Conservation (phyloP, 2,888 invertebrate species). For the Clitarchus hookeri region DNA sequence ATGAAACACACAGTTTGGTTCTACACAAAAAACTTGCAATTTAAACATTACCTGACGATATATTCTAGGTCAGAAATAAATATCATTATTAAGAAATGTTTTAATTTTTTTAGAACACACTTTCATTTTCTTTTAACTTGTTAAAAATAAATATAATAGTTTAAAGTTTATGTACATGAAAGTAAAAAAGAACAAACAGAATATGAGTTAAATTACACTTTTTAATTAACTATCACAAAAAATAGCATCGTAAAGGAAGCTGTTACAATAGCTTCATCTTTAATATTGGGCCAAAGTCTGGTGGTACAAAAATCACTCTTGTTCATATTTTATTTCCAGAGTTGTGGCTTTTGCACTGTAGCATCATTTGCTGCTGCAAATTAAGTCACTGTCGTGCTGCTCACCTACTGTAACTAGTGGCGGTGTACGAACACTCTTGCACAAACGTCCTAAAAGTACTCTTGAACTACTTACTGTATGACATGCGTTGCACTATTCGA, state of each 20-base stretch:
- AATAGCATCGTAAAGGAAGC: no score
- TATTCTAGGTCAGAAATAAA: no score
- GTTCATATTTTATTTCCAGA: background rate
- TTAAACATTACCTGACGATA: no score
- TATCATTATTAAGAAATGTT: no score
- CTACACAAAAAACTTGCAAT: no score
- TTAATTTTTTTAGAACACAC: background rate
- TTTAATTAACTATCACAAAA: background rate
- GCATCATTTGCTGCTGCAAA: background rate
- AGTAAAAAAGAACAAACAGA: background rate
- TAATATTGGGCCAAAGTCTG: background rate
- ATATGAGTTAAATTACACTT: background rate
- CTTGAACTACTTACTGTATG: background rate
- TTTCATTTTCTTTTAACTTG: background rate
- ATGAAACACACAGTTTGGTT: no score
- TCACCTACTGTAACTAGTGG: background rate
- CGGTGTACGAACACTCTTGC: background rate
- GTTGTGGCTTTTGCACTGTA: background rate
- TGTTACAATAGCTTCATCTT: no score
- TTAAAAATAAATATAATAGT: background rate
- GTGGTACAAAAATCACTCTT: background rate
- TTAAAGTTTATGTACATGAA: background rate
- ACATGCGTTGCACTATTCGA: conserved; percentile 48
- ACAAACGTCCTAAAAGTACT: background rate
- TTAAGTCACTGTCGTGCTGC: background rate